These are phyloP conservation scores for Oreonectes daqikongensis DNA, from an alignment of 2,797 vertebrate genomes.

Conservation along the genomic window DNA sequence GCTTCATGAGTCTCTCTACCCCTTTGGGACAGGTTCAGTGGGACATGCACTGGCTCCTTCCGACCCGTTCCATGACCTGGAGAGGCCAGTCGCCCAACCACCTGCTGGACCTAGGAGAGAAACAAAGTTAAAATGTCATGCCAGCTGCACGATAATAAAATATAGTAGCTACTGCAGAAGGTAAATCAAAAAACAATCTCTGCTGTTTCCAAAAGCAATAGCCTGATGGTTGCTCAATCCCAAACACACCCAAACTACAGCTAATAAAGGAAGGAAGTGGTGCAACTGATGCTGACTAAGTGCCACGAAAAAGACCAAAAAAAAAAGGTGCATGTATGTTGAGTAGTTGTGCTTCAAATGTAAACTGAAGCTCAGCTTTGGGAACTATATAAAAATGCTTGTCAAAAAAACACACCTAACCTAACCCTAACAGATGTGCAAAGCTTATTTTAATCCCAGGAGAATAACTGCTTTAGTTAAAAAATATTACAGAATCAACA, in stretches of 20 bases:
- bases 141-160: background rate
- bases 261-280: conserved; percentile 63
- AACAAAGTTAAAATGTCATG: background rate
- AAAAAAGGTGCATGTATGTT: no score
- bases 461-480: no score
- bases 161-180: conserved; percentile 10
- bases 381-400: no score
- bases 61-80: conserved; percentile 76
- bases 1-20: conserved; percentile 74
- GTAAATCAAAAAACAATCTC: conserved; percentile 50
- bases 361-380: no score
- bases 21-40: conserved; percentile 88
- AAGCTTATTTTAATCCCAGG: no score
- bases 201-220: conserved; percentile 42
- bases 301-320: conserved; percentile 1
- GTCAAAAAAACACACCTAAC: no score
- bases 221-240: conserved; percentile 45
- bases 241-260: conserved; percentile 44
- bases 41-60: conserved; percentile 85
- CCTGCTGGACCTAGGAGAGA: conserved; percentile 86
- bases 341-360: no score
- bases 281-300: conserved; percentile 40
- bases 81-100: conserved; percentile 86
- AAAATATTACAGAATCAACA: no score
- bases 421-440: no score